Percentiles rank a stretch among this genome's conserved stretches.
phyloP scores from a whole-genome alignment of 1,140 invertebrate species.

The Bilobella aurantiaca region DNA sequence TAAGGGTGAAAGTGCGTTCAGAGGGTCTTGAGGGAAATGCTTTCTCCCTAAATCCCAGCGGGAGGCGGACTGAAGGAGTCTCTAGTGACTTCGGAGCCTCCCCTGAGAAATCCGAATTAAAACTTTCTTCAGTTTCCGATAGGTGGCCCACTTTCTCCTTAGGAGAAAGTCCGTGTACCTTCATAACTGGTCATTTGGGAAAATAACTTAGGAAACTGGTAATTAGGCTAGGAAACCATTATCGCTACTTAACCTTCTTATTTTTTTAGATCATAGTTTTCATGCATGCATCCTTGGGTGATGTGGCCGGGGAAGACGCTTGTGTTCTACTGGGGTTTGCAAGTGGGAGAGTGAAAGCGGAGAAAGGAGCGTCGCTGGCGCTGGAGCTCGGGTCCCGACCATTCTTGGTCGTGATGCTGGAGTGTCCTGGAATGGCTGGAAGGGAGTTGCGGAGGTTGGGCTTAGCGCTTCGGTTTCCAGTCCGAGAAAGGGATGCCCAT shows the following conservation, averaged over 20 bases:
- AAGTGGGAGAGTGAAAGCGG: neutral
- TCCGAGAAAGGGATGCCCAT: too few relatives aligned
- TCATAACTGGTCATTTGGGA: too few relatives aligned
- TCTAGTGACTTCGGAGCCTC: neutral
- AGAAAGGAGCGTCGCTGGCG: neutral
- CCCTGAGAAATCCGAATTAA: neutral
- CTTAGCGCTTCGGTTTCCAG: neutral
- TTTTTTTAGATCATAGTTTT: neutral
- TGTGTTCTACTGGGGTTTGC: neutral
- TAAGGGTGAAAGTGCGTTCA: too few relatives aligned
- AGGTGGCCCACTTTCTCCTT: neutral
- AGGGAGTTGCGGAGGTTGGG: constrained; percentile 7
- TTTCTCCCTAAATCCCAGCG: neutral
- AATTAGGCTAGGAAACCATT: neutral
- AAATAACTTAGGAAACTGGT: too few relatives aligned
- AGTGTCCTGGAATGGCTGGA: neutral
- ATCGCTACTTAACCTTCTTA: too few relatives aligned
- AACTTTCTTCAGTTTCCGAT: neutral
- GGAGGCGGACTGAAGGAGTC: neutral
- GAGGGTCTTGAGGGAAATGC: too few relatives aligned
- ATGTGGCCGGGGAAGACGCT: neutral
- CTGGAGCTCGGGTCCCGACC: neutral
- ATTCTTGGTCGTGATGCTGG: too few relatives aligned
- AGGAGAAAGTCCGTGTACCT: too few relatives aligned
- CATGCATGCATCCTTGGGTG: neutral